Conservation (phyloP, 2,113 vertebrate genomes). For the Cricetomys ansorgei region DNA sequence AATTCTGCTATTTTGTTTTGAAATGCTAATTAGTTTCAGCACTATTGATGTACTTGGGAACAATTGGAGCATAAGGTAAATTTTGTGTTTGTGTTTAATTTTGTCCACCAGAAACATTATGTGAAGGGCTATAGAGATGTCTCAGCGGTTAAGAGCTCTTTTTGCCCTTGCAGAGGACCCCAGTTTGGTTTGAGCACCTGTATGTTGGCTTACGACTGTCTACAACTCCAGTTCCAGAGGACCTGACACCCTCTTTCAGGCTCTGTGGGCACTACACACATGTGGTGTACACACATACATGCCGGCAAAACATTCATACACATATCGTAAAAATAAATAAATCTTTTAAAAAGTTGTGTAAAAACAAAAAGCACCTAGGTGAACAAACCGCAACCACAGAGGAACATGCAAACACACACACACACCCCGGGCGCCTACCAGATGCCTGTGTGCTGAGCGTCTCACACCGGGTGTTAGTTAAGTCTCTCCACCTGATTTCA, state of each 20-base stretch:
- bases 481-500: not conserved
- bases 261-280: not conserved
- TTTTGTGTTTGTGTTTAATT: not conserved
- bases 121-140: not conserved
- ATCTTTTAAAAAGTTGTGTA: not conserved
- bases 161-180: not conserved
- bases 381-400: not conserved
- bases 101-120: not conserved
- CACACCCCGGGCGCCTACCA: not conserved
- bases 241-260: not conserved
- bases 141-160: not conserved
- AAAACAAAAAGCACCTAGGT: not conserved
- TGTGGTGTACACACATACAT: not conserved
- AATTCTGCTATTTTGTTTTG: not conserved
- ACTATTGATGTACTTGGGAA: not conserved
- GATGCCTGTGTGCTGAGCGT: fast-evolving
- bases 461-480: fast-evolving
- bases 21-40: not conserved
- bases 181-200: not conserved
- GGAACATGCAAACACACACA: no score
- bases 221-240: not conserved
- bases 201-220: not conserved
- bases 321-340: not conserved
- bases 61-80: not conserved
- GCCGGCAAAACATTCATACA: not conserved